phyloP scores from a whole-genome alignment of 2,113 vertebrate genomes.

The Okapia johnstoni region DNA sequence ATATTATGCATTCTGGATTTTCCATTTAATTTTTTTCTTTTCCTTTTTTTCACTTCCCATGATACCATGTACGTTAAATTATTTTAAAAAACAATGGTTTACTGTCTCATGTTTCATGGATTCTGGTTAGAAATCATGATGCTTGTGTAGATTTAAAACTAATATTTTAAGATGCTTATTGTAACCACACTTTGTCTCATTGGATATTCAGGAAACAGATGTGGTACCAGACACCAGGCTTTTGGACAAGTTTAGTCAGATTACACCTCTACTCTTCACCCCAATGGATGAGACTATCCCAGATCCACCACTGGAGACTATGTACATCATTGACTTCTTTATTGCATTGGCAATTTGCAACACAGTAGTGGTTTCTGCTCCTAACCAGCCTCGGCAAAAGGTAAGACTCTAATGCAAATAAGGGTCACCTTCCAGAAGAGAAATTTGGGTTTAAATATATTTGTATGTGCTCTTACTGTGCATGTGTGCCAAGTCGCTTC shows the following conservation, averaged over 20 bases:
- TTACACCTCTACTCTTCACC: conserved; percentile 72
- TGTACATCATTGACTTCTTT: conserved; percentile 92
- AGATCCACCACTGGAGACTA: conserved; percentile 74
- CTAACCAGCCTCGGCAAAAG: conserved; percentile 84
- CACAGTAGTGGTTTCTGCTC: conserved; percentile 92
- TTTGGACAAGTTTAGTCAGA: conserved; percentile 83
- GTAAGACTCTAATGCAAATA: conserved; percentile 67
- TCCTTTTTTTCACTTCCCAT: background rate
- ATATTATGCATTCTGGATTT: background rate
- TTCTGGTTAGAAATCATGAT: background rate
- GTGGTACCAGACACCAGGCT: conserved; percentile 90
- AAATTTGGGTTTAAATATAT: background rate
- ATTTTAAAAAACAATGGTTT: background rate
- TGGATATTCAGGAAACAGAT: conserved; percentile 86
- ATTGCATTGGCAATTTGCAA: conserved; percentile 94
- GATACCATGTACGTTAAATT: background rate
- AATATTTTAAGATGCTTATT: background rate
- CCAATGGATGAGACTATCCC: conserved; percentile 30
- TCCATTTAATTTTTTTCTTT: background rate
- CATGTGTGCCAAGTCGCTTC: background rate
- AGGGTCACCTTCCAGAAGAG: background rate
- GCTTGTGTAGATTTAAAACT: background rate
- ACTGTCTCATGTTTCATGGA: background rate
- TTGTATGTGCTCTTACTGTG: background rate
- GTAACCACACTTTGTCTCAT: conserved; percentile 1